Percentiles rank a stretch among this genome's conserved stretches.
Conservation (phyloP, 2,888 invertebrate species). For the Corythucha ciliata region DNA sequence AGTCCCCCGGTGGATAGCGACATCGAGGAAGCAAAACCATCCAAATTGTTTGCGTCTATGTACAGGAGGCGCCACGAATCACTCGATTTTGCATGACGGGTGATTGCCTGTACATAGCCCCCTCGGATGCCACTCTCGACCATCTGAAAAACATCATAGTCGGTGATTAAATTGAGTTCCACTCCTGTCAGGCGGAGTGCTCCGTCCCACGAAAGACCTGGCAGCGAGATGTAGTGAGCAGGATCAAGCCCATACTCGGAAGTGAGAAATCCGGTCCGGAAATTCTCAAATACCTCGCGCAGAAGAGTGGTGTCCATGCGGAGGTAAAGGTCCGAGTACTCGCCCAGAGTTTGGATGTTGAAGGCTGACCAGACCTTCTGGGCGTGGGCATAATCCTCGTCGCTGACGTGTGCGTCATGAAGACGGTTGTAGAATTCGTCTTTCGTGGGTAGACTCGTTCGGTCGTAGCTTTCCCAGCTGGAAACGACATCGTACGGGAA, state of each 20-base stretch:
- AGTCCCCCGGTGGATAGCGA: no score
- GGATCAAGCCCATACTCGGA: slow-evolving; percentile 35
- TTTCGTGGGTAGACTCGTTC: slow-evolving; percentile 30
- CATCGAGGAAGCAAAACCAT: no score
- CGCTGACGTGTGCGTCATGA: slow-evolving; percentile 28
- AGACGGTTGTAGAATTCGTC: slow-evolving; percentile 33
- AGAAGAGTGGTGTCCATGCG: slow-evolving; percentile 40
- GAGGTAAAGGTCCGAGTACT: slow-evolving; percentile 40
- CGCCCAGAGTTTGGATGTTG: slow-evolving; percentile 36
- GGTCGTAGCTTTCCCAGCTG: slow-evolving; percentile 11
- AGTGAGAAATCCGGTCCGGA: slow-evolving; percentile 32
- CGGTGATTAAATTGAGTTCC: slow-evolving; percentile 32
- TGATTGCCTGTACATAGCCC: no score
- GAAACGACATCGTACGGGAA: slow-evolving; percentile 34
- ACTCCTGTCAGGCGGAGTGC: slow-evolving; percentile 35
- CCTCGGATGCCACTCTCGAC: slow-evolving; percentile 9
- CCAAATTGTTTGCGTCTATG: no score
- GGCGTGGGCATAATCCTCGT: slow-evolving; percentile 39
- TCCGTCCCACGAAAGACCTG: slow-evolving; percentile 36
- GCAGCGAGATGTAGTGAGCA: slow-evolving; percentile 36
- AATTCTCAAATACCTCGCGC: slow-evolving; percentile 41
- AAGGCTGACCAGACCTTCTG: slow-evolving; percentile 38
- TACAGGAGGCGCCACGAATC: no score
- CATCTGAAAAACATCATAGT: slow-evolving; percentile 8
- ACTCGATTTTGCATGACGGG: no score